Percentiles rank a stretch among this genome's conserved stretches.
Conservation (phyloP, 2,797 vertebrate species). For the Acanthurus tractus region DNA sequence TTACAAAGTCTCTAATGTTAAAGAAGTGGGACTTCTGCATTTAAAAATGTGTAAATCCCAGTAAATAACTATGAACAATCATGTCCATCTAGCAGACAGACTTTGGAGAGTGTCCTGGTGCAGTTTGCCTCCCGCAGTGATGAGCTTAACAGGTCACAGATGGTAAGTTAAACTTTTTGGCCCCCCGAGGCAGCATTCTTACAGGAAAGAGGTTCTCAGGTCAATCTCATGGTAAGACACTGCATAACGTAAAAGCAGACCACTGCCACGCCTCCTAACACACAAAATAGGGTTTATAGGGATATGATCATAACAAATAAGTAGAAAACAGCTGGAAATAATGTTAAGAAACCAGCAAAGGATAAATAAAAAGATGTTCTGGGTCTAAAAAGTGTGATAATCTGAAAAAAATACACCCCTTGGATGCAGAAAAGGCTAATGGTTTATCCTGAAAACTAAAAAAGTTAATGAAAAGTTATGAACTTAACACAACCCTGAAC, state of each 20-base stretch:
- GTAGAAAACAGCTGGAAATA: constrained; percentile 53
- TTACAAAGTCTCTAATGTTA: neutral
- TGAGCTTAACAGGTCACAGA: constrained; percentile 82
- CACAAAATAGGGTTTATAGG: constrained; percentile 32
- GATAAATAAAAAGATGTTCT: constrained; percentile 25
- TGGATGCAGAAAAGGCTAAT: constrained; percentile 41
- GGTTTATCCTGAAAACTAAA: constrained; percentile 32
- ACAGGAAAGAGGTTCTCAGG: constrained; percentile 64
- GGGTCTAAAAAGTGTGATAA: constrained; percentile 39
- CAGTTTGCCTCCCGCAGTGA: constrained; percentile 66
- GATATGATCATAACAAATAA: constrained; percentile 39
- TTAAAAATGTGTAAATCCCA: constrained; percentile 15
- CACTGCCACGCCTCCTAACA: constrained; percentile 46
- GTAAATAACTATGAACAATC: constrained; percentile 15
- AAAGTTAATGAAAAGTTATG: constrained; percentile 20
- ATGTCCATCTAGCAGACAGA: constrained; percentile 28
- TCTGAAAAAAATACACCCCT: constrained; percentile 11
- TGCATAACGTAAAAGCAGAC: constrained; percentile 53
- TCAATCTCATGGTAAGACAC: constrained; percentile 58
- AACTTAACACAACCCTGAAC: constrained; percentile 47
- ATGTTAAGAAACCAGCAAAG: constrained; percentile 29
- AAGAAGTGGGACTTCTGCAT: constrained; percentile 4
- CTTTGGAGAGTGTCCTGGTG: constrained; percentile 32
- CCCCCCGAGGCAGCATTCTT: constrained; percentile 64
- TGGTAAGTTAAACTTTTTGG: constrained; percentile 65